These are phyloP conservation scores for Anolis carolinensis DNA, from an alignment of 2,113 vertebrate species.

Conservation along the genomic window DNA sequence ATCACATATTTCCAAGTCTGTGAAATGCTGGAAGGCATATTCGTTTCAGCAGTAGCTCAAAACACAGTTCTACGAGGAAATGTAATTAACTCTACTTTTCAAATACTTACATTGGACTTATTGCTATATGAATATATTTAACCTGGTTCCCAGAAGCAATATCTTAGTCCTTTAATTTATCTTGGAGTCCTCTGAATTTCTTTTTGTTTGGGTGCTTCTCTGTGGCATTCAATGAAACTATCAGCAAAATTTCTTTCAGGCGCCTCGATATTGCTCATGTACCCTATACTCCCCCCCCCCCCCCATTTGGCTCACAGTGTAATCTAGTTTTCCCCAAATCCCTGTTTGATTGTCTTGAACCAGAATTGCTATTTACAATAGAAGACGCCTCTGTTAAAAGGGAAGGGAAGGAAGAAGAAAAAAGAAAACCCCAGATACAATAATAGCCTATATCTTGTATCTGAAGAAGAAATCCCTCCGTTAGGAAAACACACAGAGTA, in stretches of 20 bases:
- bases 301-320: background rate
- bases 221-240: background rate
- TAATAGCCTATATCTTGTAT: background rate
- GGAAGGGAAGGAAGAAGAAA: background rate
- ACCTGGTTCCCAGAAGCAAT: background rate
- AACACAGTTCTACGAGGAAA: background rate
- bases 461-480: background rate
- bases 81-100: background rate
- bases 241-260: background rate
- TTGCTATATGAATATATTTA: background rate
- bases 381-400: background rate
- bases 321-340: slow-evolving; percentile 7
- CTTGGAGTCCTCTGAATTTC: background rate
- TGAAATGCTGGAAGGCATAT: no score
- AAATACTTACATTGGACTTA: background rate
- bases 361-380: slow-evolving; percentile 8
- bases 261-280: background rate
- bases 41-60: no score
- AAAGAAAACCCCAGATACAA: background rate
- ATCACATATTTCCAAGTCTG: background rate
- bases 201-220: background rate
- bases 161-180: background rate
- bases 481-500: background rate
- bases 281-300: no score
- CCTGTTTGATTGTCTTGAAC: background rate